Evolutionary conservation across 1,140 invertebrate species (phyloP).

Genomic region (Condylostylus longicornis): DNA sequence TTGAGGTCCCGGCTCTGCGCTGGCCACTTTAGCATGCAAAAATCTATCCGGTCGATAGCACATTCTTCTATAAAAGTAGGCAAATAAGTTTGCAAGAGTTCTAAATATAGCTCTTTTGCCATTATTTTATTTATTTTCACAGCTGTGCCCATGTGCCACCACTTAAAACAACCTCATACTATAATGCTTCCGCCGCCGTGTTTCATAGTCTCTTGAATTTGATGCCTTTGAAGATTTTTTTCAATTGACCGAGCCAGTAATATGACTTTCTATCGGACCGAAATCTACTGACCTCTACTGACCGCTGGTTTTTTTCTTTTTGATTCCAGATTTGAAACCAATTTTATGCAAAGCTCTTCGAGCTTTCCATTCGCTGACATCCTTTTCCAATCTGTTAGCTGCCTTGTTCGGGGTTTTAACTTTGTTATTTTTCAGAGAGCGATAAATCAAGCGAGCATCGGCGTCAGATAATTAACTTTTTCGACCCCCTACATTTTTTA

Average conservation of each 20-base stretch:
- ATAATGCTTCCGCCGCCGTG: slow-evolving; percentile 2
- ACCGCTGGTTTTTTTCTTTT: slow-evolving; percentile 1
- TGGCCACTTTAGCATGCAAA: slow-evolving; percentile 14
- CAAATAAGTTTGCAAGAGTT: slow-evolving; percentile 3
- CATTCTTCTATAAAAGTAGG: slow-evolving; percentile 1
- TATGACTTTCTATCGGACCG: slow-evolving; percentile 1
- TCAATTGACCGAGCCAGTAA: slow-evolving; percentile 1
- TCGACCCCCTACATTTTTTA: too few species aligned
- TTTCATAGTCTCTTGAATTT: neutral
- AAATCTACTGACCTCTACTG: too few species aligned
- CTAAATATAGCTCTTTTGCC: slow-evolving; percentile 1
- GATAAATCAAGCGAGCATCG: too few species aligned
- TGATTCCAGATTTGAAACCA: neutral
- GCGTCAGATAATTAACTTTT: too few species aligned
- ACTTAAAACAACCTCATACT: slow-evolving; percentile 4
- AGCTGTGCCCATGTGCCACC: neutral
- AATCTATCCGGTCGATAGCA: slow-evolving; percentile 1
- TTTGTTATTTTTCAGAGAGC: too few species aligned
- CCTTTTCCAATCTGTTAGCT: neutral
- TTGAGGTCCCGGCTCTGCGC: slow-evolving; percentile 20
- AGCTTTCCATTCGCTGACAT: neutral
- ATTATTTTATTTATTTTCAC: neutral
- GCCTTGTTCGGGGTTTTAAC: neutral
- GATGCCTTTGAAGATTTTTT: slow-evolving; percentile 4
- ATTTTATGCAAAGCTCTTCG: neutral